A percentile compares a stretch with the other conserved stretches of the same genome.
Conservation (phyloP, 2,113 vertebrate species). For the Phaethon lepturus region DNA sequence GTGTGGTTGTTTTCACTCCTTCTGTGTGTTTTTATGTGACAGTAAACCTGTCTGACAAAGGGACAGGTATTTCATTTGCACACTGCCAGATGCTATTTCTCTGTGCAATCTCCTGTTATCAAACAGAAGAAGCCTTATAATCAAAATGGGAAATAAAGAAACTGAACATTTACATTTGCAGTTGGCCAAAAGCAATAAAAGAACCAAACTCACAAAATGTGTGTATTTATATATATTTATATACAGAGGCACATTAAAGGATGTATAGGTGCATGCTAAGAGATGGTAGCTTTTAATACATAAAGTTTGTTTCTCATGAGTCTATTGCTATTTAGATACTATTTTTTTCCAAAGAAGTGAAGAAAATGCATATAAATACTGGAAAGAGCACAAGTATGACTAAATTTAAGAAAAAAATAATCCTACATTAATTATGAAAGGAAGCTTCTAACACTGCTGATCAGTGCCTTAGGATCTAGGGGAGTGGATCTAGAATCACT, state of each 20-base stretch:
- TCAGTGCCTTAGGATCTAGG: background rate
- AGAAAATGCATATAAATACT: background rate
- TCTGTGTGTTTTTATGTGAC: background rate
- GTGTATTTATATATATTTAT: accelerated
- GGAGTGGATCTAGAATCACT: background rate
- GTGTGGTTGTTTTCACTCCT: background rate
- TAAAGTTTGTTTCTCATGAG: background rate
- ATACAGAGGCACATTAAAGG: accelerated
- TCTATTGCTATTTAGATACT: background rate
- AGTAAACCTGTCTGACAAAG: constrained; percentile 25
- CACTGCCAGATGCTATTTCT: background rate
- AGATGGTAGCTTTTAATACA: background rate
- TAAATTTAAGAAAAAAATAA: background rate
- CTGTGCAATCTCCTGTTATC: background rate
- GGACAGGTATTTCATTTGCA: constrained; percentile 38
- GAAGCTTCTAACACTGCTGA: background rate
- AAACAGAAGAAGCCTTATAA: background rate
- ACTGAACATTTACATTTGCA: background rate
- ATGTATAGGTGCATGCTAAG: background rate
- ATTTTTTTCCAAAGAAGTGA: background rate
- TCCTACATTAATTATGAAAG: background rate
- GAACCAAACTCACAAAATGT: background rate
- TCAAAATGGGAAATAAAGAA: background rate
- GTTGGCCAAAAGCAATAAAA: background rate
- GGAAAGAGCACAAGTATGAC: background rate